Conservation (phyloP, 1,140 invertebrate species). For the Paracyclopina nana region DNA sequence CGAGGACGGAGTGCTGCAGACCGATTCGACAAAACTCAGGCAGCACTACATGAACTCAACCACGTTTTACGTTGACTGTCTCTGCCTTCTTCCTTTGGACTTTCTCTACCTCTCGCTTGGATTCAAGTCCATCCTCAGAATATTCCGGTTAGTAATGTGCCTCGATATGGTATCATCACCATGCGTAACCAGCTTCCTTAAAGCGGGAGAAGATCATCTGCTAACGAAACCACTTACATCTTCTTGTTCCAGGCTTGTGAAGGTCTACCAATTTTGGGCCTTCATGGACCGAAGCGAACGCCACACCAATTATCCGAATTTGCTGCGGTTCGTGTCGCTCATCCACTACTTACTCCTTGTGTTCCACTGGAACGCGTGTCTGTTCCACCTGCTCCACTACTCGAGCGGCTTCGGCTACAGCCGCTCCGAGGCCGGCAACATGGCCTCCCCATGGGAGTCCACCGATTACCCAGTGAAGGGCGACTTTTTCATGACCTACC, state of each 20-base stretch:
- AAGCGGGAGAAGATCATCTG: too few species aligned
- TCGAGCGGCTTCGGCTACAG: conserved; percentile 63
- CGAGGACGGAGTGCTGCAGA: conserved; percentile 88
- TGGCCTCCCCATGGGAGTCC: neutral
- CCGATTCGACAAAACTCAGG: conserved; percentile 71
- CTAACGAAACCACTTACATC: too few species aligned
- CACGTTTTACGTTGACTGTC: conserved; percentile 93
- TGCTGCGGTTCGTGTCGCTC: conserved; percentile 59
- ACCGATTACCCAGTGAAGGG: conserved; percentile 24
- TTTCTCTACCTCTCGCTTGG: conserved; percentile 94
- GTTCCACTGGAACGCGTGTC: conserved; percentile 98
- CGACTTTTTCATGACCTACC: conserved; percentile 78
- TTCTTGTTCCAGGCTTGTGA: too few species aligned
- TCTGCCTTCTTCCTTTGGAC: conserved; percentile 89
- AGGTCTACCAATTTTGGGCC: conserved; percentile 94
- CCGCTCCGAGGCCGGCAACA: conserved; percentile 24
- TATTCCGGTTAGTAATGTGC: too few species aligned
- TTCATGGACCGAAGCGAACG: conserved; percentile 95
- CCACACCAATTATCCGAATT: conserved; percentile 95
- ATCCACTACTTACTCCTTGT: conserved; percentile 51
- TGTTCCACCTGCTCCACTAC: conserved; percentile 87
- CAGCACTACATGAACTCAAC: conserved; percentile 98
- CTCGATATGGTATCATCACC: too few species aligned
- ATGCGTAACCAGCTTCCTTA: too few species aligned
- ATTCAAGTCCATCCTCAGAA: conserved; percentile 88